phyloP scores from a whole-genome alignment of 2,888 invertebrate species.

The Chaetogeoica ovagalla region DNA sequence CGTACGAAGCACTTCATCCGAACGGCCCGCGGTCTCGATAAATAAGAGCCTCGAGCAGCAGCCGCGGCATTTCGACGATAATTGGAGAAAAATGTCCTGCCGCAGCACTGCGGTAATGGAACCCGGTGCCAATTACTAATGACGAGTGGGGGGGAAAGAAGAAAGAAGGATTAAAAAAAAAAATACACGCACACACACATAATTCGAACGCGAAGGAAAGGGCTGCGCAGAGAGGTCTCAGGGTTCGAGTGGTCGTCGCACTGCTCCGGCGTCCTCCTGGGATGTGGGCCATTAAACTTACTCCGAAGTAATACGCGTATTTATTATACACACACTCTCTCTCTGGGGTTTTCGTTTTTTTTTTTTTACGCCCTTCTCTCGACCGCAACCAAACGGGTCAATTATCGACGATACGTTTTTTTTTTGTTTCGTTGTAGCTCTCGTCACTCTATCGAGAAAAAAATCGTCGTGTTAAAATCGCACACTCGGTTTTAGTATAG shows the following conservation, averaged over 20 bases:
- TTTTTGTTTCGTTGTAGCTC: not conserved
- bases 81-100: conserved; percentile 22
- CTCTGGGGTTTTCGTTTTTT: not conserved
- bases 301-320: not conserved
- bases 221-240: not conserved
- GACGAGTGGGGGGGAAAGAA: not conserved
- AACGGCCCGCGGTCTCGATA: too few species aligned
- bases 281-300: conserved; percentile 52
- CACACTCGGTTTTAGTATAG: too few species aligned
- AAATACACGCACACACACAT: not conserved
- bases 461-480: too few species aligned
- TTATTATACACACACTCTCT: not conserved
- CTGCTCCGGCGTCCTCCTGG: conserved; percentile 30
- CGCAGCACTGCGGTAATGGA: not conserved
- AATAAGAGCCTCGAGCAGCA: conserved; percentile 12
- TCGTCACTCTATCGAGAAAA: too few species aligned
- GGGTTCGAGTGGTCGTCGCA: conserved; percentile 48
- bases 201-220: conserved; percentile 16
- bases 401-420: conserved; percentile 48
- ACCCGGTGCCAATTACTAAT: conserved; percentile 36
- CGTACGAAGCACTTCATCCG: not conserved
- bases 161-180: not conserved
- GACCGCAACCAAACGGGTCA: conserved; percentile 33
- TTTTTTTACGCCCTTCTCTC: conserved; percentile 3
- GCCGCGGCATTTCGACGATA: conserved; percentile 28